Evolutionary conservation across 2,797 vertebrate species (phyloP).

Genomic region (Bryconaethiops microstoma): DNA sequence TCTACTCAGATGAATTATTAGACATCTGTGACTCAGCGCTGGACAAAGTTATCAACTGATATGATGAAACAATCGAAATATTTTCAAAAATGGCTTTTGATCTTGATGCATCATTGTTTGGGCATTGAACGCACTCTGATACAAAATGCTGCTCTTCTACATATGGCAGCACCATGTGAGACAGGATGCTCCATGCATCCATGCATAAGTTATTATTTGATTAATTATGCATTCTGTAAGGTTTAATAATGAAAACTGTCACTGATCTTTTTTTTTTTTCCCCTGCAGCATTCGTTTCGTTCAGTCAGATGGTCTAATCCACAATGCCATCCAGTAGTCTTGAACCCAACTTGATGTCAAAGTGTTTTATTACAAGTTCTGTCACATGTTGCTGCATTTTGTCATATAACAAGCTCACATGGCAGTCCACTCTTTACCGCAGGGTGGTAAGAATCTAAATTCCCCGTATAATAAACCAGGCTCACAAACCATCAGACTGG

Average conservation of each 20-base stretch:
- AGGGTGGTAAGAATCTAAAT: not conserved
- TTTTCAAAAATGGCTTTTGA: not conserved
- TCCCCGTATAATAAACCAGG: slow-evolving; percentile 19
- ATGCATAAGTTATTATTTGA: not conserved
- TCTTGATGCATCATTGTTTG: not conserved
- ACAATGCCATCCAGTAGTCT: not conserved
- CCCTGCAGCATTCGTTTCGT: not conserved
- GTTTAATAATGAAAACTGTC: not conserved
- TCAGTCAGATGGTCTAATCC: not conserved
- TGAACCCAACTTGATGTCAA: not conserved
- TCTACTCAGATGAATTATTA: not conserved
- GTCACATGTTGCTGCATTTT: not conserved
- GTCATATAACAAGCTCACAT: not conserved
- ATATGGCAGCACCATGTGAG: not conserved
- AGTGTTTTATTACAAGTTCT: not conserved
- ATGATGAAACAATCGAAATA: not conserved
- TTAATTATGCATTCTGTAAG: not conserved
- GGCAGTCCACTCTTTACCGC: slow-evolving; percentile 1
- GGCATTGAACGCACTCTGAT: too few species aligned
- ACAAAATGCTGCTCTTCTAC: not conserved
- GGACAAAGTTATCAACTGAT: not conserved
- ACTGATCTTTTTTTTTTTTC: too few species aligned
- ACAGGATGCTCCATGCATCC: not conserved
- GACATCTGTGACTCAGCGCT: not conserved
- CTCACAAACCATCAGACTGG: slow-evolving; percentile 6